Conservation (phyloP, 2,113 vertebrate species). For the Sinocyclocheilus anshuiensis region DNA sequence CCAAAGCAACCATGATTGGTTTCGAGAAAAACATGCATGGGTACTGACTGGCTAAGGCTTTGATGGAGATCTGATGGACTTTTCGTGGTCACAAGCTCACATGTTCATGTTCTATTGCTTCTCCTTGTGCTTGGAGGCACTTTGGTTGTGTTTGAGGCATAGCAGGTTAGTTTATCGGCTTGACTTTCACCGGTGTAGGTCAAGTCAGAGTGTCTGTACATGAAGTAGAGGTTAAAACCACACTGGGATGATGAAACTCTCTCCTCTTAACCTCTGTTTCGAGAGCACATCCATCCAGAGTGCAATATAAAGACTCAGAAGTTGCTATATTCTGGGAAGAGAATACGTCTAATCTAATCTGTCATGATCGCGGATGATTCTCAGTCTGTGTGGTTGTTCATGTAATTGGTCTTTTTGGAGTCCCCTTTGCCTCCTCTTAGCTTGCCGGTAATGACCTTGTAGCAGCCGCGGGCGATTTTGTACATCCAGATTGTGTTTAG, state of each 20-base stretch:
- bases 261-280: not conserved
- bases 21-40: not conserved
- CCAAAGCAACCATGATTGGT: not conserved
- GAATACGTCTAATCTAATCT: not conserved
- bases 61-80: slow-evolving; percentile 9
- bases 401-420: slow-evolving; percentile 57
- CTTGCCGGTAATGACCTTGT: slow-evolving; percentile 72
- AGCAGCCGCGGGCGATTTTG: slow-evolving; percentile 77
- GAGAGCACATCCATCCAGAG: not conserved
- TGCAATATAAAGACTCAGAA: not conserved
- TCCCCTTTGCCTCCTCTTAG: slow-evolving; percentile 42
- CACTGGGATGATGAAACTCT: not conserved
- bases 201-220: not conserved
- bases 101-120: slow-evolving; percentile 66
- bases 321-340: not conserved
- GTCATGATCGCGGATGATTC: not conserved
- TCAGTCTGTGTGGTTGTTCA: slow-evolving; percentile 79
- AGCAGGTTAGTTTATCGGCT: slow-evolving; percentile 17
- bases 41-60: not conserved
- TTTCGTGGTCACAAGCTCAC: not conserved
- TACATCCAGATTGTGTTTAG: slow-evolving; percentile 82
- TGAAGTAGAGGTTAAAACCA: not conserved
- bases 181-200: not conserved
- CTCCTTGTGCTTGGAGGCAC: slow-evolving; percentile 68
- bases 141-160: slow-evolving; percentile 66